Evolutionary conservation across 2,888 invertebrate genomes (phyloP).

Genomic region (Platycheirus albimanus): DNA sequence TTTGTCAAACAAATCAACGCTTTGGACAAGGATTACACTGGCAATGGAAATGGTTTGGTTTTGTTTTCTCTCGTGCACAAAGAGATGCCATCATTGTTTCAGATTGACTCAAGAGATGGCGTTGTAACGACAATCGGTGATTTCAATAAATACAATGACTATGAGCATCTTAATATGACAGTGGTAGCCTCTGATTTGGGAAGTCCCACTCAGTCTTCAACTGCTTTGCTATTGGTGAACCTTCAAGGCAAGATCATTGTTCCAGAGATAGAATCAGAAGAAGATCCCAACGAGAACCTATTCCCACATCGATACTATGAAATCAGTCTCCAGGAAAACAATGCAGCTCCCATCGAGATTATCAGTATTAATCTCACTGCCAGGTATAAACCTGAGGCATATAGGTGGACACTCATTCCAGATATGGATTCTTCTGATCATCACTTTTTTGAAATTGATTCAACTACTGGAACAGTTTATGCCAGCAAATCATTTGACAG

Average conservation of each 20-base stretch:
- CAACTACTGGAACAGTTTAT: constrained; percentile 89
- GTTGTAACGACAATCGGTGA: constrained; percentile 89
- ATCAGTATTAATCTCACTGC: constrained; percentile 90
- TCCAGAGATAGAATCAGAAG: constrained; percentile 82
- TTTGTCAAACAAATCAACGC: constrained; percentile 90
- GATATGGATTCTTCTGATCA: constrained; percentile 85
- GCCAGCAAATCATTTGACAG: constrained; percentile 90
- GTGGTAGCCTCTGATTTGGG: constrained; percentile 93
- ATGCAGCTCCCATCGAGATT: constrained; percentile 88
- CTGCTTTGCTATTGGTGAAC: constrained; percentile 88
- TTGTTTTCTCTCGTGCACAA: constrained; percentile 89
- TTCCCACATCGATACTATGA: constrained; percentile 90
- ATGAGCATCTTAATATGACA: constrained; percentile 87
- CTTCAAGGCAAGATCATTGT: constrained; percentile 83
- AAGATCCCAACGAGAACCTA: constrained; percentile 78
- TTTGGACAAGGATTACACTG: constrained; percentile 92
- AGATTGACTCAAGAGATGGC: constrained; percentile 94
- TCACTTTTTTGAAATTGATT: constrained; percentile 89
- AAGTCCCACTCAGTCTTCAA: constrained; percentile 91
- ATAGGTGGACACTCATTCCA: constrained; percentile 86
- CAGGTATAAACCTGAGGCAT: constrained; percentile 86
- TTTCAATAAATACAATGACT: constrained; percentile 81
- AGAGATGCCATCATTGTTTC: constrained; percentile 87
- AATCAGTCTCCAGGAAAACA: constrained; percentile 92
- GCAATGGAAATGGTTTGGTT: constrained; percentile 94